Evolutionary conservation across 2,113 vertebrate genomes (phyloP).

Genomic region (Caranx ignobilis): DNA sequence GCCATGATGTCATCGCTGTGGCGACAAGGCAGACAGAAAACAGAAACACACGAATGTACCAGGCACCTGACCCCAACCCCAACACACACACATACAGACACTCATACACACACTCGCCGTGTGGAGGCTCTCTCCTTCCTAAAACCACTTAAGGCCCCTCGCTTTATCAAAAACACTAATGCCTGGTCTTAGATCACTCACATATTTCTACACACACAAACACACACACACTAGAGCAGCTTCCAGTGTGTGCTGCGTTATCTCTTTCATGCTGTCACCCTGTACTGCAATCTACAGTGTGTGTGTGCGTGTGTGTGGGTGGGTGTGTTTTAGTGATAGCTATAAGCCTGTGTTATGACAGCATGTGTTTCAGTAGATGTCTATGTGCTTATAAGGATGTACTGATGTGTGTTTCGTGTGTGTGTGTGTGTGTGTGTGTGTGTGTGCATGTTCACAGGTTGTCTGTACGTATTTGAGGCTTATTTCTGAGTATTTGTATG

Average conservation of each 20-base stretch:
- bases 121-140: conserved; percentile 53
- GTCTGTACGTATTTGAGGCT: conserved; percentile 37
- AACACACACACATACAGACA: conserved; percentile 8
- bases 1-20: conserved; percentile 76
- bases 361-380: conserved; percentile 16
- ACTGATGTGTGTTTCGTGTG: conserved; percentile 15
- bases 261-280: conserved; percentile 58
- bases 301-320: conserved; percentile 20
- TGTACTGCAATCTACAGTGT: conserved; percentile 34
- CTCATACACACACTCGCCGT: conserved; percentile 26
- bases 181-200: conserved; percentile 69
- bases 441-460: conserved; percentile 52
- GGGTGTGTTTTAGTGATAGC: conserved; percentile 21
- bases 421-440: conserved; percentile 36
- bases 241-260: conserved; percentile 57
- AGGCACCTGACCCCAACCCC: conserved; percentile 75
- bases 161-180: conserved; percentile 75
- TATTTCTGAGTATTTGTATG: conserved; percentile 25
- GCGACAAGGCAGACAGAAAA: conserved; percentile 75
- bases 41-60: conserved; percentile 69
- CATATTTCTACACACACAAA: conserved; percentile 51
- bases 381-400: conserved; percentile 30
- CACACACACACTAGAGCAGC: conserved; percentile 46
- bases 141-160: conserved; percentile 75
- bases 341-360: conserved; percentile 36